A percentile compares a stretch with the other conserved stretches of the same genome.
phyloP scores from a whole-genome alignment of 2,888 invertebrate genomes.

The Smittia aterrima region DNA sequence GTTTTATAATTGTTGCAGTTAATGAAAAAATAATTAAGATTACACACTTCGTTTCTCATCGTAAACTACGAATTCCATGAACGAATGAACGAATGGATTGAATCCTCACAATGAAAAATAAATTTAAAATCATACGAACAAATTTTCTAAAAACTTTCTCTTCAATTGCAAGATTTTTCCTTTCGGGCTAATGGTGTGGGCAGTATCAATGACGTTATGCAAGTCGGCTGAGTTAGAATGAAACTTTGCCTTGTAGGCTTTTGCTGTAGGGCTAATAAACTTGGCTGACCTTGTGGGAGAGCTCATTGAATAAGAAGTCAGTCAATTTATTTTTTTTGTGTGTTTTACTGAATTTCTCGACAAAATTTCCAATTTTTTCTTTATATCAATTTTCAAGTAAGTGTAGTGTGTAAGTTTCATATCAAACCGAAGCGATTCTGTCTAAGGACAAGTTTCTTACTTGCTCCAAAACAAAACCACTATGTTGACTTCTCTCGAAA shows the following conservation, averaged over 20 bases:
- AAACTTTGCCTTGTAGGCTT: too few species aligned
- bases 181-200: not conserved
- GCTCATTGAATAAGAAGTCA: not conserved
- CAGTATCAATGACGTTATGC: not conserved
- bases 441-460: not conserved
- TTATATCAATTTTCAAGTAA: not conserved
- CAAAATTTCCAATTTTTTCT: constrained; percentile 10
- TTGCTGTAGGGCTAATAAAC: too few species aligned
- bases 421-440: not conserved
- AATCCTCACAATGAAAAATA: not conserved
- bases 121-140: constrained; percentile 6
- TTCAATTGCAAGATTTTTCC: not conserved
- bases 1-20: constrained; percentile 31
- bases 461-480: not conserved
- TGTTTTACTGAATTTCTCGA: constrained; percentile 17
- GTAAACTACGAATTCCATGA: not conserved
- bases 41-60: not conserved
- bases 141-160: not conserved
- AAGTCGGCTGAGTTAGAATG: not conserved
- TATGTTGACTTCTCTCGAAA: too few species aligned
- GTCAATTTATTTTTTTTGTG: not conserved
- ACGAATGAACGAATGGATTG: not conserved
- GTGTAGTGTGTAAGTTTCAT: not conserved
- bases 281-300: too few species aligned
- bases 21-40: constrained; percentile 25